Percentiles rank a stretch among this genome's conserved stretches.
Evolutionary conservation across 2,888 invertebrate species (phyloP).

Genomic region (Drosophila acutilabella): DNA sequence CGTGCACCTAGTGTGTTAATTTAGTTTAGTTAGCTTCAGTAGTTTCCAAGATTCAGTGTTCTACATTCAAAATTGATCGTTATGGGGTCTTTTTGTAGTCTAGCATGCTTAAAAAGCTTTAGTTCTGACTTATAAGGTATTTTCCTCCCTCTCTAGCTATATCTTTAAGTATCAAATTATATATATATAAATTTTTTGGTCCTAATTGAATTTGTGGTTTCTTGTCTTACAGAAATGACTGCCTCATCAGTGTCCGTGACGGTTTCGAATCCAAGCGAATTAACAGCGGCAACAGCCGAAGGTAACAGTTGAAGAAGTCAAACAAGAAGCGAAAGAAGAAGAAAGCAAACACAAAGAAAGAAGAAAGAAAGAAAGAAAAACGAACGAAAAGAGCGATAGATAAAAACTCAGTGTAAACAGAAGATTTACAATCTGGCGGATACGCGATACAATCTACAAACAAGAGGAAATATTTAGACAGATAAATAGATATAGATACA

Average conservation of each 20-base stretch:
- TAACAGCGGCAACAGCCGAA: conserved; percentile 46
- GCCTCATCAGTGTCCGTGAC: conserved; percentile 56
- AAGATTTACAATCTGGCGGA: conserved; percentile 12
- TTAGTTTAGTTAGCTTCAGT: too few species aligned
- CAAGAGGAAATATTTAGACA: conserved; percentile 6
- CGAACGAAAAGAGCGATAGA: neutral
- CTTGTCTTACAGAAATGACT: conserved; percentile 62
- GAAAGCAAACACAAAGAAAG: neutral
- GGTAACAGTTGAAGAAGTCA: conserved; percentile 46
- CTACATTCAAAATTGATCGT: too few species aligned
- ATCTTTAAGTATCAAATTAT: neutral
- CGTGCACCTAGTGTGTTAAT: too few species aligned
- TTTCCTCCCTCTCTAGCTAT: neutral
- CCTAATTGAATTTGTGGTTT: conserved; percentile 24
- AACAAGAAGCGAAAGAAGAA: neutral
- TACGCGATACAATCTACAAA: conserved; percentile 14
- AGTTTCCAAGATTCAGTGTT: too few species aligned
- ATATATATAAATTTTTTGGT: neutral
- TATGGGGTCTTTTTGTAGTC: too few species aligned
- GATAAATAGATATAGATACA: conserved; percentile 1
- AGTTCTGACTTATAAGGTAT: too few species aligned
- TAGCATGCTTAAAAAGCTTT: too few species aligned
- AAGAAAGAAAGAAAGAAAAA: neutral
- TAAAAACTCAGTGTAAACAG: conserved; percentile 9
- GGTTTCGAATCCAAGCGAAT: conserved; percentile 59